phyloP scores from a whole-genome alignment of 2,888 invertebrate species.

The Sturmia bella region DNA sequence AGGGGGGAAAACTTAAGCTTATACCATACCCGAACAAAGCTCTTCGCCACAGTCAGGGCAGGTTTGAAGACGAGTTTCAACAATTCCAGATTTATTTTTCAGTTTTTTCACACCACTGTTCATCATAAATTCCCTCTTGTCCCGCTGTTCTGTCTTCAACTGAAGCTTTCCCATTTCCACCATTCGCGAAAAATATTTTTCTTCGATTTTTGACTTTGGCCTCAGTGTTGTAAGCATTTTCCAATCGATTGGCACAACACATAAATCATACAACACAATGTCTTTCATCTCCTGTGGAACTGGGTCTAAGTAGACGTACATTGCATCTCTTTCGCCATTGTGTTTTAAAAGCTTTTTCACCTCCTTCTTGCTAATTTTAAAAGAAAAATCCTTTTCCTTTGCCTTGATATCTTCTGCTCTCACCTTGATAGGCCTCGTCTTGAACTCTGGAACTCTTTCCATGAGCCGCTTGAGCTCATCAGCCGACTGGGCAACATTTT shows the following conservation, averaged over 20 bases:
- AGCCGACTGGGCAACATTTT: constrained; percentile 88
- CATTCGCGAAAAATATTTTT: constrained; percentile 92
- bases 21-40: constrained; percentile 87
- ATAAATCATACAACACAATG: constrained; percentile 85
- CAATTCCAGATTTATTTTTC: constrained; percentile 92
- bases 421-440: constrained; percentile 93
- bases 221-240: constrained; percentile 94
- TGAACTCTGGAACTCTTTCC: constrained; percentile 94
- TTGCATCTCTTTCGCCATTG: constrained; percentile 79
- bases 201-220: constrained; percentile 91
- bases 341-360: constrained; percentile 82
- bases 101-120: constrained; percentile 87
- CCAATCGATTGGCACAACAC: constrained; percentile 94
- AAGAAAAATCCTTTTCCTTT: constrained; percentile 88
- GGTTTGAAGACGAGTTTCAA: constrained; percentile 88
- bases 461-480: constrained; percentile 92
- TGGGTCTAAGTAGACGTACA: constrained; percentile 86
- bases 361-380: constrained; percentile 89
- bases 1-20: no score
- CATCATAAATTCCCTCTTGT: constrained; percentile 86
- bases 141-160: constrained; percentile 87
- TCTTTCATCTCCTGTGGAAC: constrained; percentile 90
- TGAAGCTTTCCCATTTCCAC: constrained; percentile 92
- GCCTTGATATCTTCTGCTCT: constrained; percentile 89
- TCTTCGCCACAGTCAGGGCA: constrained; percentile 93